Evolutionary conservation across 2,797 vertebrate species (phyloP), one percentile per base, ranked within the genome.

Genomic region (Kryptopterus vitreolus): DNA sequence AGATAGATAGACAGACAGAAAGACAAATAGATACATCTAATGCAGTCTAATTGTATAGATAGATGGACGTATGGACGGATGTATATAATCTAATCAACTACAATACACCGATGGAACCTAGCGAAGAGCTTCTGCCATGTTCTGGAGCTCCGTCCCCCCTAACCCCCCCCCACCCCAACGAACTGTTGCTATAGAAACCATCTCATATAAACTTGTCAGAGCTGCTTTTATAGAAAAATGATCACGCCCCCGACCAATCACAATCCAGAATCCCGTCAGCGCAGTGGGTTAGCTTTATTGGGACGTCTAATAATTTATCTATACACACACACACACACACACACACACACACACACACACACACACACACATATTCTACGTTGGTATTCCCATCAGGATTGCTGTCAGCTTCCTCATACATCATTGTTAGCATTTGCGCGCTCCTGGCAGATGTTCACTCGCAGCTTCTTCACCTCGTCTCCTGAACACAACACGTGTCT

Each of bases 321-420:
- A 3, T 38, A n/a, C 62, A 46, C 65, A 16, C 65, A 26, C 65
- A 68, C 38, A 50, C 66, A 68, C 43, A 68, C 29, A 38, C 70
- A 73, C 29, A 72, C 52, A 73, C 70, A 73, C 52, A 73, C 71
- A 73, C 71, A 58, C 71, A 74, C 53, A 38, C 70, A 73, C 52
- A 24, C 71, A 57, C 50, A 73, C 53, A 73, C 31, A 38, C 52
- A 57, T 6, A 73, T 38, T 55, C n/a, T 58, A 31, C 38, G 20
- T 52, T 57, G 52, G 13, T 73, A 38, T 73, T 57, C 70, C 70
- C 70, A 38, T 73, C 33, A 9, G 70, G 52, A 57, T 38, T 73
- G 12, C 70, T 57, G 70, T 73, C 70, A 73, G 31, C n/a, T 0
- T 73, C 31, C 70, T 57, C 52, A 38, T 73, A 57, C 52, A 73